phyloP scores from a whole-genome alignment of 2,797 vertebrate species.

The Argyrosomus regius region DNA sequence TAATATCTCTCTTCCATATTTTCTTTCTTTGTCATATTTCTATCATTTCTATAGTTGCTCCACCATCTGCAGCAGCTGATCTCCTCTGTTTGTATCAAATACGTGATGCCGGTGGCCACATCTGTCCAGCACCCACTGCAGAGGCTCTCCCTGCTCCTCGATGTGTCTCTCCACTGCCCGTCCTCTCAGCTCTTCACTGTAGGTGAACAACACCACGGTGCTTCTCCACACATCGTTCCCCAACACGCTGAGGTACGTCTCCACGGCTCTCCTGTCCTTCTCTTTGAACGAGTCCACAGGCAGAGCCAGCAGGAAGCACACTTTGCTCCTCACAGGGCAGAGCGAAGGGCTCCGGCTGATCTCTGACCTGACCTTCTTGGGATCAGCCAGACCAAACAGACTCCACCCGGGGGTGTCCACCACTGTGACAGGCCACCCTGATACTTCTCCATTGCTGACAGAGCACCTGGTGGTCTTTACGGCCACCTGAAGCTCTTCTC shows the following conservation, averaged over 20 bases:
- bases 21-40: background rate
- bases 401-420: conserved; percentile 79
- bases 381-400: conserved; percentile 53
- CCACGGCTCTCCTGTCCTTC: conserved; percentile 55
- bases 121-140: conserved; percentile 64
- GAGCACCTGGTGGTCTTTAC: conserved; percentile 47
- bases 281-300: conserved; percentile 68
- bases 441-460: conserved; percentile 25
- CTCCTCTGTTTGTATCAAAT: conserved; percentile 40
- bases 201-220: conserved; percentile 70
- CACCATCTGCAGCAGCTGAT: conserved; percentile 60
- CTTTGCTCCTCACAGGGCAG: conserved; percentile 34
- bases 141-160: conserved; percentile 34
- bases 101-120: conserved; percentile 61
- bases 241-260: conserved; percentile 54
- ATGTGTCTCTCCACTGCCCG: conserved; percentile 53
- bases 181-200: conserved; percentile 57
- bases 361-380: conserved; percentile 51
- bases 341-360: conserved; percentile 47
- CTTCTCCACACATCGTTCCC: conserved; percentile 52
- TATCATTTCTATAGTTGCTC: conserved; percentile 22
- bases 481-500: conserved; percentile 36
- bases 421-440: conserved; percentile 47
- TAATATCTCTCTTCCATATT: background rate
- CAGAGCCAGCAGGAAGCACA: conserved; percentile 58